Conservation (phyloP, 1,140 invertebrate genomes). For the Tenebrio molitor region DNA sequence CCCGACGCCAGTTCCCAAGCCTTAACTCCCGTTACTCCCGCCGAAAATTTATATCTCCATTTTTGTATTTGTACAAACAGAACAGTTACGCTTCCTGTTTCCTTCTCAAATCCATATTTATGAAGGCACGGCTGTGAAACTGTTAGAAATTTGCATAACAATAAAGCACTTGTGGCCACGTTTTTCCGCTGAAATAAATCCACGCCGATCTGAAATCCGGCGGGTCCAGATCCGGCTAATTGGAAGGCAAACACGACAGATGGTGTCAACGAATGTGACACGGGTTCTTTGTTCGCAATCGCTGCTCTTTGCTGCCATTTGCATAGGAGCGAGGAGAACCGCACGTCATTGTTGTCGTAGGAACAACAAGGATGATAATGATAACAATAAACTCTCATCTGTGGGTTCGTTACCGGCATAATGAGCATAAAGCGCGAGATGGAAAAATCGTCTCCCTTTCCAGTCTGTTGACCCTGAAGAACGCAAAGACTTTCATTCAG, state of each 20-base stretch:
- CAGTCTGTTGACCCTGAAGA: constrained; percentile 10
- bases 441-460: neutral
- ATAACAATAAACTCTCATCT: no score
- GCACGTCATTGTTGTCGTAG: no score
- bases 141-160: constrained; percentile 12
- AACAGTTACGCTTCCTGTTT: constrained; percentile 2
- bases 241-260: no score
- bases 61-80: constrained; percentile 8
- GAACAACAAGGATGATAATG: no score
- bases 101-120: neutral
- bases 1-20: no score
- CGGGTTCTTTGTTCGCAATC: no score
- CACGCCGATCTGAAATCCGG: neutral
- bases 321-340: no score
- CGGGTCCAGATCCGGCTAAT: neutral
- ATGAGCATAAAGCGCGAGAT: neutral
- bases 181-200: neutral
- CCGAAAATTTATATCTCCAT: no score
- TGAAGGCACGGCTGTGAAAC: neutral
- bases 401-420: neutral
- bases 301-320: no score
- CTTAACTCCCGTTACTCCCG: no score
- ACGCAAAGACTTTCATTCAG: neutral
- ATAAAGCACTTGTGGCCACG: neutral
- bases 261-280: no score